Conservation (phyloP, 2,888 invertebrate genomes). For the Deilephila porcellus region DNA sequence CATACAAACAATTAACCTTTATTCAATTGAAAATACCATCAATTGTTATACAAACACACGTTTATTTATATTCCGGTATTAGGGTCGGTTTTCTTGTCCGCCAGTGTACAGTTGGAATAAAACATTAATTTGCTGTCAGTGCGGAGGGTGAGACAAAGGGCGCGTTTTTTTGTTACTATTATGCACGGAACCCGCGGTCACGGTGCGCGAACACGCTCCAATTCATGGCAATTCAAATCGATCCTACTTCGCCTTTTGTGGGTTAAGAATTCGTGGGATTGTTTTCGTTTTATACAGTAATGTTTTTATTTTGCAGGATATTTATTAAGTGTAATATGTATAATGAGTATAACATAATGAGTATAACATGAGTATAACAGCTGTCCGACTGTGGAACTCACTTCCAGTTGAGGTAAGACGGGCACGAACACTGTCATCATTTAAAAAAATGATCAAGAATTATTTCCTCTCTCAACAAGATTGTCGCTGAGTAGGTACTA, state of each 20-base stretch:
- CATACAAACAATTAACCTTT: background rate
- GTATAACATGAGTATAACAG: too few relatives aligned
- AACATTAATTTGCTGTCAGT: constrained; percentile 81
- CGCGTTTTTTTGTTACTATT: constrained; percentile 74
- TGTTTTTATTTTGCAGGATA: background rate
- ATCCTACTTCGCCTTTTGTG: background rate
- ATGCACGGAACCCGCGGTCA: constrained; percentile 74
- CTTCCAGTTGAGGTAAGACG: too few relatives aligned
- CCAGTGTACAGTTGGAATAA: constrained; percentile 70
- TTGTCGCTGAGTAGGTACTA: too few relatives aligned
- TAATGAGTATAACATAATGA: too few relatives aligned
- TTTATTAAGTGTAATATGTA: too few relatives aligned
- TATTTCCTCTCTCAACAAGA: too few relatives aligned
- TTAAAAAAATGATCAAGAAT: too few relatives aligned
- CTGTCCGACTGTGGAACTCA: too few relatives aligned
- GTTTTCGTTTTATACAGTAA: too few relatives aligned
- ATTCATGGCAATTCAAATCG: constrained; percentile 38
- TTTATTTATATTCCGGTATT: constrained; percentile 42
- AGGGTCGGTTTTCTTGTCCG: constrained; percentile 51
- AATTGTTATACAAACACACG: background rate
- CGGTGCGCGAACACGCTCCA: constrained; percentile 58
- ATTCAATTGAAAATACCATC: background rate
- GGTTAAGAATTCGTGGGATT: background rate
- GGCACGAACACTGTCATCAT: too few relatives aligned
- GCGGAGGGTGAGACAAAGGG: constrained; percentile 69